Percentiles rank a stretch among this genome's conserved stretches.
These are phyloP conservation scores for Pachyramphus minor DNA, from an alignment of 2,113 vertebrate species.

Conservation along the genomic window DNA sequence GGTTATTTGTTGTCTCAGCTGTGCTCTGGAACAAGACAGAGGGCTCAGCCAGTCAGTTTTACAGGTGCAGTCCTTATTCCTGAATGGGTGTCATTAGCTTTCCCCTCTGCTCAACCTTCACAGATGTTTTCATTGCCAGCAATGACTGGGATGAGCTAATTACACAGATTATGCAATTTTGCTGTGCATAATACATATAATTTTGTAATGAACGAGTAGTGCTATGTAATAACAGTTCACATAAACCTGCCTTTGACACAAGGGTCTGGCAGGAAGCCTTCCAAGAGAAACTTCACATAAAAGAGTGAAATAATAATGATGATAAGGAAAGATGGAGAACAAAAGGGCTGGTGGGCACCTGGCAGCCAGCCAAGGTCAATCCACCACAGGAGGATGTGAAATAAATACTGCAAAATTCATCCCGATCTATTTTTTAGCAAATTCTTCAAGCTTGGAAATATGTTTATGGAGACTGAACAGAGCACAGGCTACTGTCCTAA, in stretches of 20 bases:
- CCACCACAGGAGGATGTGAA: not conserved
- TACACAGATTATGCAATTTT: conserved; percentile 14
- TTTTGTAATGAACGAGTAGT: conserved; percentile 19
- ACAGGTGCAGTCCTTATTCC: not conserved
- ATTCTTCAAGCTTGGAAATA: not conserved
- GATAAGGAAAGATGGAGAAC: not conserved
- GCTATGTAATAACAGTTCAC: not conserved
- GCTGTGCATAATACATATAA: not conserved
- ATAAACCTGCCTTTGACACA: not conserved
- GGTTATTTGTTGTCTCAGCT: not conserved
- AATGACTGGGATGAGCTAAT: conserved; percentile 4
- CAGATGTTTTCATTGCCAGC: not conserved
- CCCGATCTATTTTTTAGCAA: not conserved
- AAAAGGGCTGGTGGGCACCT: not conserved
- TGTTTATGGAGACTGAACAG: accelerated
- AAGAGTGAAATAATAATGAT: not conserved
- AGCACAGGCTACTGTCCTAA: not conserved
- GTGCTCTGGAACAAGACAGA: not conserved
- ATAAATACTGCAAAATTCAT: not conserved
- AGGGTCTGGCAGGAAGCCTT: not conserved
- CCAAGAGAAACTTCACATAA: not conserved
- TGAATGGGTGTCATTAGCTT: not conserved
- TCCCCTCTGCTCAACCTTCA: not conserved
- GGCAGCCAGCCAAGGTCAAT: not conserved
- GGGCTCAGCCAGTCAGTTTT: not conserved